Conservation (phyloP, 2,113 vertebrate species). For the Lagopus leucura region DNA sequence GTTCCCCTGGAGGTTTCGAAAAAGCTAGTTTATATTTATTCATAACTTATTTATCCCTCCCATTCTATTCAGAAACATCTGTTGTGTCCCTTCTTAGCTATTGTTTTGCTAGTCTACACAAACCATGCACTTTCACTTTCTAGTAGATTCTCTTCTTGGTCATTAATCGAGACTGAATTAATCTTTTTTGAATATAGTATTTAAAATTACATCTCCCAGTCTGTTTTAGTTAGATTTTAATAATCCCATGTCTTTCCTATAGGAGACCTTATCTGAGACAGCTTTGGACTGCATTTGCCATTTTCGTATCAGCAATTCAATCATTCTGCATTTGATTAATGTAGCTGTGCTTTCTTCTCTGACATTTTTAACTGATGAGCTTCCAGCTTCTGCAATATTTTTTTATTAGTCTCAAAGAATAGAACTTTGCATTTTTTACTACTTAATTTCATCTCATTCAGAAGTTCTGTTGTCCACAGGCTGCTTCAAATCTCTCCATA, state of each 20-base stretch:
- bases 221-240: neutral
- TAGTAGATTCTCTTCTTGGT: neutral
- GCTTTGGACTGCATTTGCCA: neutral
- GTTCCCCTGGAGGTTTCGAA: neutral
- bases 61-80: neutral
- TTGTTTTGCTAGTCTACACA: neutral
- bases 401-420: neutral
- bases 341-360: neutral
- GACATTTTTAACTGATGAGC: neutral
- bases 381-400: neutral
- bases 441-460: neutral
- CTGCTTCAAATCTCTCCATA: neutral
- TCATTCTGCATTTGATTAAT: conserved; percentile 5
- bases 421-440: neutral
- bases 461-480: neutral
- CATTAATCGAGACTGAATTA: neutral
- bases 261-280: neutral
- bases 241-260: neutral
- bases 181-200: neutral
- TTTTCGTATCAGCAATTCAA: neutral
- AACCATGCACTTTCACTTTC: neutral
- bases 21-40: neutral
- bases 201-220: neutral
- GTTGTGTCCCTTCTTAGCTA: neutral
- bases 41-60: neutral